These are phyloP conservation scores for Glyptemys insculpta DNA, from an alignment of 2,797 vertebrate species.

Conservation along the genomic window DNA sequence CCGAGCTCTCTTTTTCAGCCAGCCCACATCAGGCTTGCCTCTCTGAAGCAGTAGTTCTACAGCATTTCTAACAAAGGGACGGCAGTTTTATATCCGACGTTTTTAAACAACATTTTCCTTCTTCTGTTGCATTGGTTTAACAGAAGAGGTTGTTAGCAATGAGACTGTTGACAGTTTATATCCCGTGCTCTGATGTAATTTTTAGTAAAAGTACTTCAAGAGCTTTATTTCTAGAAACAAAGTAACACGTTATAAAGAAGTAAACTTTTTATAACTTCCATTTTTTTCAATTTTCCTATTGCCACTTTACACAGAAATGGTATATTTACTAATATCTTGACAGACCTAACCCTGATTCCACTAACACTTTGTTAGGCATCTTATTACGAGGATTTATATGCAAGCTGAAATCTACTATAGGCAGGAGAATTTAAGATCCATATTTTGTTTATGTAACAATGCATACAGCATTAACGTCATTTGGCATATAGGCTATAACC, in stretches of 20 bases:
- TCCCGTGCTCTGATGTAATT: neutral
- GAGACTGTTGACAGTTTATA: neutral
- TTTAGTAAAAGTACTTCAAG: neutral
- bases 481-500: neutral
- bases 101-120: neutral
- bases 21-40: neutral
- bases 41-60: neutral
- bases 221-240: neutral
- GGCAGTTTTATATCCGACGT: neutral
- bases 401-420: neutral
- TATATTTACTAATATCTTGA: neutral
- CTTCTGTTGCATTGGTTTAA: neutral
- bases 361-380: neutral
- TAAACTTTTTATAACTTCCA: neutral
- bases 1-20: neutral
- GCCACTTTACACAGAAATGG: neutral
- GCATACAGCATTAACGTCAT: neutral
- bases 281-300: neutral
- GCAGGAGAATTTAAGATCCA: neutral
- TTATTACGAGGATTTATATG: neutral
- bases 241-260: neutral
- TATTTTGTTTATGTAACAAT: neutral
- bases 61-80: neutral
- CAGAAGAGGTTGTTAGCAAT: neutral
- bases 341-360: neutral